Conservation (phyloP, 2,113 vertebrate genomes). For the Probosciger aterrimus region DNA sequence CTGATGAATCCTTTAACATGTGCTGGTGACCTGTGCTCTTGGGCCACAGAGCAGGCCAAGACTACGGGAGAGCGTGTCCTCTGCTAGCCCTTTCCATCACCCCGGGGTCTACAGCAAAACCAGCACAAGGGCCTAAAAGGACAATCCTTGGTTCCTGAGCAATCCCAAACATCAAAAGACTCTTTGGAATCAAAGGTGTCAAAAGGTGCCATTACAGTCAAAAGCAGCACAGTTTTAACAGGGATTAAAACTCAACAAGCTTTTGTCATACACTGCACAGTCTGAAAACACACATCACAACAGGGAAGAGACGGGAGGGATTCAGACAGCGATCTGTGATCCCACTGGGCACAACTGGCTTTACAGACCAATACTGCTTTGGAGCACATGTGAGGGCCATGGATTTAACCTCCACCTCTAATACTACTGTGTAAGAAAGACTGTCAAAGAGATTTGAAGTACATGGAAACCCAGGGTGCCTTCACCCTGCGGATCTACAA, state of each 20-base stretch:
- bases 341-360: neutral
- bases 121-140: neutral
- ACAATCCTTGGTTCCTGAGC: neutral
- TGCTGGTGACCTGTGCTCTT: neutral
- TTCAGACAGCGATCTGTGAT: neutral
- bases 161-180: neutral
- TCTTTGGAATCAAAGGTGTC: neutral
- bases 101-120: neutral
- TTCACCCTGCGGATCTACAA: fast-evolving
- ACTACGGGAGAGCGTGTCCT: neutral
- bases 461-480: neutral
- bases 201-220: neutral
- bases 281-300: neutral
- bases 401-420: neutral
- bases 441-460: neutral
- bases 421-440: neutral
- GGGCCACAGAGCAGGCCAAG: neutral
- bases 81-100: neutral
- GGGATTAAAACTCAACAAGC: neutral
- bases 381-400: fast-evolving
- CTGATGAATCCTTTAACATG: neutral
- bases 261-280: neutral
- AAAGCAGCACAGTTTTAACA: neutral
- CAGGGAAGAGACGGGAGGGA: neutral
- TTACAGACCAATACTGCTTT: neutral